Base-by-base conservation (phyloP, 2,113 vertebrate genomes). In the Etia nguti region DNA sequence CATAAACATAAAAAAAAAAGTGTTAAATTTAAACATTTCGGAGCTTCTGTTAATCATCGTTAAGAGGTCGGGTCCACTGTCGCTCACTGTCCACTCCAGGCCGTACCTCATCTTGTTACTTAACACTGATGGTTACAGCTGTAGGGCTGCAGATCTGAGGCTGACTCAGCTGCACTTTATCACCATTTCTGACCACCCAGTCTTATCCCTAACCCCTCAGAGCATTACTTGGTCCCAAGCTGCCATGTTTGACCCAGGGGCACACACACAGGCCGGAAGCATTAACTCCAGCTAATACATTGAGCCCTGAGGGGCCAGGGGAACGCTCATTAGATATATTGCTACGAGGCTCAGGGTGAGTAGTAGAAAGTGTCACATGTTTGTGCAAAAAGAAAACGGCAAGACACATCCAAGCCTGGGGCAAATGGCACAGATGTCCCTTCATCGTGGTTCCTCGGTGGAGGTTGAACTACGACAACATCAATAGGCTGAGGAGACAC, bases 281-380 rank as follows among this genome's bases (percentile, higher is more conserved):
- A 86, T 94, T 95, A 95, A 93, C 92, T 92, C 90, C 92, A 88
- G 86, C 88, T 94, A 94, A 95, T 92, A 94, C 92, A 90, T 87
- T 60, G 50, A 57, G 88, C 90, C 93, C 91, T 5, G 81, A 93
- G 92, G 94, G 79, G 73, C 81, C 56, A 81, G 81, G 87, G 82
- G 82, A 82, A 88, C 11, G 12, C 91, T 94, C 94, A 93, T 95
- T 93, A 94, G 94, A 93, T 94, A 88, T 89, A 91, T 82, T 26
- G 90, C 94, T 87, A 86, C 36, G 2, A 90, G 92, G 83, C 54
- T 68, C 20, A 4, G 84, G 75, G 80, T 89, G 86, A 93, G 92
- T 68, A 86, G 91, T 81, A 77, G 92, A 95, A 95, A 95, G 94
- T 94, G 94, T 95, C 94, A 87, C 92, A 90, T 96, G 94, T 95